Conservation (phyloP, 2,113 vertebrate species). For the Pluvianellus socialis region DNA sequence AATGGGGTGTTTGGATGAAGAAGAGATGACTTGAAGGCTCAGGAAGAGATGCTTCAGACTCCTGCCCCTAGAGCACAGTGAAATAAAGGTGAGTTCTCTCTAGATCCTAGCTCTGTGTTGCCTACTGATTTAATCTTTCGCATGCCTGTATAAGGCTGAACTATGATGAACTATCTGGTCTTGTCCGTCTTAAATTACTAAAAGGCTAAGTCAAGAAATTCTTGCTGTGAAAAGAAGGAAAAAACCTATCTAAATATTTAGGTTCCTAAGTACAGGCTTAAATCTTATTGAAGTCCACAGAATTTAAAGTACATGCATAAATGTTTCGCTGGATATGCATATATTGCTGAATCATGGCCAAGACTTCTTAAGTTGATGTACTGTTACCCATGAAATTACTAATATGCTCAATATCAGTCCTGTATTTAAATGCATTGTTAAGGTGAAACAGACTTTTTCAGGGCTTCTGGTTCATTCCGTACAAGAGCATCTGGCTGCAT, state of each 20-base stretch:
- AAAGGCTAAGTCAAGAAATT: neutral
- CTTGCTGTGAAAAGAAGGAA: neutral
- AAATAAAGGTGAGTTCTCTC: slow-evolving; percentile 41
- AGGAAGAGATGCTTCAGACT: neutral
- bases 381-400: neutral
- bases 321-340: neutral
- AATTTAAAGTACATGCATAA: slow-evolving; percentile 14
- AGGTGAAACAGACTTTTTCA: neutral
- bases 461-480: neutral
- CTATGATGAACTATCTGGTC: neutral
- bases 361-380: neutral
- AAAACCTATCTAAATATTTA: neutral
- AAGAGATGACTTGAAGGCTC: slow-evolving; percentile 37
- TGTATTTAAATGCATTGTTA: neutral
- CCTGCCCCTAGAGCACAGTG: slow-evolving; percentile 3
- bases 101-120: neutral
- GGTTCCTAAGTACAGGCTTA: neutral
- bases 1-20: slow-evolving; percentile 27
- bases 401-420: neutral
- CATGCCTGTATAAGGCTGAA: neutral
- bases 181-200: neutral
- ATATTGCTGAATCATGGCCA: neutral
- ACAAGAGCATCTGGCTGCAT: neutral
- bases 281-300: neutral
- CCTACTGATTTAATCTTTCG: neutral